These are phyloP conservation scores for Myrmecobius fasciatus DNA, from an alignment of 2,113 vertebrate species.

Conservation along the genomic window DNA sequence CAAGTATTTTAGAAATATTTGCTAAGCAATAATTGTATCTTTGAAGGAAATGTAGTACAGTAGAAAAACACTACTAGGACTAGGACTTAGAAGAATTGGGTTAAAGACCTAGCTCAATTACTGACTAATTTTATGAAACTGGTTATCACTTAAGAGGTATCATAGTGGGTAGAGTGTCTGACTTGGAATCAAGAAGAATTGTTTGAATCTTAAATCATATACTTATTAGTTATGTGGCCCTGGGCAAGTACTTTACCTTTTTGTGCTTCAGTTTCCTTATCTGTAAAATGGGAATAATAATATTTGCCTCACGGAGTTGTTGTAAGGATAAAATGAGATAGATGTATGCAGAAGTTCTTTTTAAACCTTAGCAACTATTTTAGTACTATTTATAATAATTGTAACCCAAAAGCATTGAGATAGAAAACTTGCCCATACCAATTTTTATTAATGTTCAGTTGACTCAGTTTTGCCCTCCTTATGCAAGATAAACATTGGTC, in stretches of 20 bases:
- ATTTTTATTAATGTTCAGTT: conserved; percentile 12
- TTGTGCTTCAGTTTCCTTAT: conserved; percentile 10
- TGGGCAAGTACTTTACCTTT: conserved; percentile 1
- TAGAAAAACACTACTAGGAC: conserved; percentile 9
- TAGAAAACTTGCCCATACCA: conserved; percentile 18
- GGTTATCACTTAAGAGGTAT: not conserved
- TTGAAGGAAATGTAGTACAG: not conserved
- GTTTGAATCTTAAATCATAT: not conserved
- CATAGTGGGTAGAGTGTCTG: not conserved
- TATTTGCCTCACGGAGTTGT: not conserved
- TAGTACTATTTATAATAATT: not conserved
- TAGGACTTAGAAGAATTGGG: not conserved
- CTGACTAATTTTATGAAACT: conserved; percentile 13
- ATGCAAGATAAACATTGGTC: not conserved
- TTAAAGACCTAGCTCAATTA: not conserved
- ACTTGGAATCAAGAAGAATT: not conserved
- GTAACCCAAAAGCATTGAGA: conserved; percentile 15
- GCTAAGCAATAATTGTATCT: not conserved
- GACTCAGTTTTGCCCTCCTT: conserved; percentile 8
- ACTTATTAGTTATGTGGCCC: not conserved
- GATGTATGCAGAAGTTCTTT: not conserved
- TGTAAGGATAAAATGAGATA: not conserved
- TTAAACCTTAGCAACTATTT: not conserved
- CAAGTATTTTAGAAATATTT: not conserved
- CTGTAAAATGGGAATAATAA: conserved; percentile 1